A percentile compares a stretch with the other conserved stretches of the same genome.
These are phyloP conservation scores for Actinemys pallida DNA, from an alignment of 2,113 vertebrate genomes.

Conservation along the genomic window DNA sequence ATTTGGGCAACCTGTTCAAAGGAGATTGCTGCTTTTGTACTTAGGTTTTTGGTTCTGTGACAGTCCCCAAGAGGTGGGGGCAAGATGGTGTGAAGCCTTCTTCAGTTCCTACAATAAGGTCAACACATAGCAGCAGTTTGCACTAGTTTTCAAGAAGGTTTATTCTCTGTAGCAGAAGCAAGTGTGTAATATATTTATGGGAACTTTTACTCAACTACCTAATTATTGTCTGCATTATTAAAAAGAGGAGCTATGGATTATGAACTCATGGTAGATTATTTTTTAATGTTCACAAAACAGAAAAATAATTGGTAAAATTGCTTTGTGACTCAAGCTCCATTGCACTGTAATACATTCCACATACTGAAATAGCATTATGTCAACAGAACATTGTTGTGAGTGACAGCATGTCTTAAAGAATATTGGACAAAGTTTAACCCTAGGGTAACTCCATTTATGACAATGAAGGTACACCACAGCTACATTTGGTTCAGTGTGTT, in stretches of 20 bases:
- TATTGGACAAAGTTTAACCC: not conserved
- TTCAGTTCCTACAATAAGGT: not conserved
- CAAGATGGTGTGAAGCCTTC: not conserved
- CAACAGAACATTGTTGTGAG: not conserved
- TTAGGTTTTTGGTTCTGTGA: not conserved
- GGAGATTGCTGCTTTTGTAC: not conserved
- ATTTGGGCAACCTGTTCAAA: not conserved
- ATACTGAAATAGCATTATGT: not conserved
- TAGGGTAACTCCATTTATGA: not conserved
- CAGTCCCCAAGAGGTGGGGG: not conserved
- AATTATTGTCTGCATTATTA: constrained; percentile 56
- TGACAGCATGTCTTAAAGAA: not conserved
- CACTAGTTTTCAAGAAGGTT: not conserved
- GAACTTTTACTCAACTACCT: constrained; percentile 21
- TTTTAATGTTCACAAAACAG: constrained; percentile 73
- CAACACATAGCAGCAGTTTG: not conserved
- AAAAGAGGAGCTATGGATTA: constrained; percentile 67
- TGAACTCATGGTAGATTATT: constrained; percentile 72
- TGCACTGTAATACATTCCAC: constrained; percentile 46
- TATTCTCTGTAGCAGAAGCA: no score
- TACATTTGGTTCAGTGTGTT: accelerated
- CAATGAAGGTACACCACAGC: accelerated
- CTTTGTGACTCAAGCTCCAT: constrained; percentile 69
- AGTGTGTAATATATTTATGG: not conserved
- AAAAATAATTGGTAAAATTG: constrained; percentile 74